Evolutionary conservation across 2,888 invertebrate species (phyloP), one percentile per base, ranked within the genome.

Genomic region (Conistra vaccinii): DNA sequence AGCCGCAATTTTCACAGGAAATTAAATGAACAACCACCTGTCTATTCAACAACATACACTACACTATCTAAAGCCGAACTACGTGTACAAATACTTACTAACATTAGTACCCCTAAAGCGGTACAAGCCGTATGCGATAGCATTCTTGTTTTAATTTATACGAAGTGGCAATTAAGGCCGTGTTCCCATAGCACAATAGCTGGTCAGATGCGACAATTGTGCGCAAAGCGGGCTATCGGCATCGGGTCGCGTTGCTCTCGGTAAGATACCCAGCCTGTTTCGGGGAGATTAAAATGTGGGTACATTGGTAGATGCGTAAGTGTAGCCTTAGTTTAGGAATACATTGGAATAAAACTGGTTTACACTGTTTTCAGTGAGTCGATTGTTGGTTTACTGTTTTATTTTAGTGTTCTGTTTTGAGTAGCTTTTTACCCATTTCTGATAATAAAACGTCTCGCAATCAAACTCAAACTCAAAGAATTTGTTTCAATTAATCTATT

Each of bases 91-190:
- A 83, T 76, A 85, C 85, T 73, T 42, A 83, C 12, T 55, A 68
- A 81, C 79, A 85, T 92, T 93, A 90, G 87, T 92, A 91, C 80
- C 91, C 92, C 91, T 85, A 69, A 69, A 81, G 83, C 73, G 80
- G 86, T 83, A 84, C 87, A 89, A 85, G 88, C 91, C 88, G 91
- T 92, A 91, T 90, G 91, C 91, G 94, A 93, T 93, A 93, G 92
- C 91, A 92, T 94, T 94, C 94, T 93, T 86, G 92, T 94, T 95
- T 95, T 96, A 95, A 96, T 96, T 96, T 95, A 96, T 96, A 93
- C 96, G 89, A 89, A 90, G 89, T 89, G 85, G 96, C 95, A 96
- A 96, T 96, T 95, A 96, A 95, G 95, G 95, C 92, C 91, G 91
- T 95, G 95, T 95, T 94, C 92, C 91, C 93, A 93, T 92, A 68